Conservation (phyloP, 2,888 invertebrate genomes). For the Operophtera brumata region DNA sequence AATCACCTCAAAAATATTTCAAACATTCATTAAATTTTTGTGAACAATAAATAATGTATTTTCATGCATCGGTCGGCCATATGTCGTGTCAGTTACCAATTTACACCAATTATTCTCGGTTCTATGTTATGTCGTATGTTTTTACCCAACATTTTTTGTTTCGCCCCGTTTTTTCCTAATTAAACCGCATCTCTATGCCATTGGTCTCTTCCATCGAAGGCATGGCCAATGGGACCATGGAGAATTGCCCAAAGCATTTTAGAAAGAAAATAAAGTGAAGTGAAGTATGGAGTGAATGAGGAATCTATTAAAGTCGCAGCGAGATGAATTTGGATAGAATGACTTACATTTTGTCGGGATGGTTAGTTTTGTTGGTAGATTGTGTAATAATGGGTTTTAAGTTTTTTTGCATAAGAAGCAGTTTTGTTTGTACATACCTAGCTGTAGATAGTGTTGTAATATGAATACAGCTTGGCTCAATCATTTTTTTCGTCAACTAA, state of each 20-base stretch:
- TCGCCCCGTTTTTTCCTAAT: constrained; percentile 28
- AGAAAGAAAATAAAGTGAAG: constrained; percentile 28
- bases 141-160: constrained; percentile 31
- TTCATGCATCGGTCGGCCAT: constrained; percentile 11
- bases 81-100: constrained; percentile 33
- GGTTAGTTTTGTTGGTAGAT: constrained; percentile 29
- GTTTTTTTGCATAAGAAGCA: constrained; percentile 4
- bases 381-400: constrained; percentile 27
- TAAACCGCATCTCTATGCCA: constrained; percentile 25
- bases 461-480: neutral
- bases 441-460: neutral
- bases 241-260: constrained; percentile 33
- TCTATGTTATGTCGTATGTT: constrained; percentile 31
- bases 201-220: constrained; percentile 26
- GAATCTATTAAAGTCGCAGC: constrained; percentile 35
- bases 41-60: neutral
- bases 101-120: constrained; percentile 33
- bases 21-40: too few relatives aligned
- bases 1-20: too few relatives aligned
- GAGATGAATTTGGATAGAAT: constrained; percentile 33
- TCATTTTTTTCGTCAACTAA: too few relatives aligned
- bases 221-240: constrained; percentile 36
- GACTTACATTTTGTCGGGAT: constrained; percentile 31
- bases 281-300: constrained; percentile 31
- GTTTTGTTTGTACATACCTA: neutral